Conservation (phyloP, 1,140 invertebrate species). For the Pomacea maculata region DNA sequence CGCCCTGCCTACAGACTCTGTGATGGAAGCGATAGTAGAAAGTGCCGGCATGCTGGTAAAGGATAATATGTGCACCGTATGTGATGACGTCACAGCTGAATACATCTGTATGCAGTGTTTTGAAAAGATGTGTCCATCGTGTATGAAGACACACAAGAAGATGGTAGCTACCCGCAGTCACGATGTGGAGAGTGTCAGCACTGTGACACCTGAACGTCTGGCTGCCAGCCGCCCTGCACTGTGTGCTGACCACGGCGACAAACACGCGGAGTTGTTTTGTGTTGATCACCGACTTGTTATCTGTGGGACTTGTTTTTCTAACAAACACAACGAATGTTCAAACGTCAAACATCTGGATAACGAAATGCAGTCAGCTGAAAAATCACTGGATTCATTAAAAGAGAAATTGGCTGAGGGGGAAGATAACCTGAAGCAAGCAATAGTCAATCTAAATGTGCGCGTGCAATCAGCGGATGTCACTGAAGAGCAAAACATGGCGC, state of each 20-base stretch:
- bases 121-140: background rate
- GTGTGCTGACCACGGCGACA: background rate
- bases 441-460: background rate
- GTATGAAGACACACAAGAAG: background rate
- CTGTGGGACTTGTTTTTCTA: background rate
- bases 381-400: background rate
- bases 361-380: background rate
- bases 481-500: background rate
- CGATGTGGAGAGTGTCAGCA: background rate
- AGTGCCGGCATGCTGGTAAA: background rate
- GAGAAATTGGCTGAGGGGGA: background rate
- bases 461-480: background rate
- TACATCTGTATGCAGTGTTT: constrained; percentile 11
- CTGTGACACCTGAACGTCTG: too few species aligned
- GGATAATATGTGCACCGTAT: background rate
- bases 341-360: background rate
- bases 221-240: too few species aligned
- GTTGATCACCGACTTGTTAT: background rate
- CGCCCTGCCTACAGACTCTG: constrained; percentile 5
- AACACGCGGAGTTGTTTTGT: background rate
- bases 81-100: background rate
- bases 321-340: background rate
- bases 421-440: background rate
- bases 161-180: background rate
- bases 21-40: background rate